Evolutionary conservation across 1,140 invertebrate species (phyloP).

Genomic region (Eumeta japonica): DNA sequence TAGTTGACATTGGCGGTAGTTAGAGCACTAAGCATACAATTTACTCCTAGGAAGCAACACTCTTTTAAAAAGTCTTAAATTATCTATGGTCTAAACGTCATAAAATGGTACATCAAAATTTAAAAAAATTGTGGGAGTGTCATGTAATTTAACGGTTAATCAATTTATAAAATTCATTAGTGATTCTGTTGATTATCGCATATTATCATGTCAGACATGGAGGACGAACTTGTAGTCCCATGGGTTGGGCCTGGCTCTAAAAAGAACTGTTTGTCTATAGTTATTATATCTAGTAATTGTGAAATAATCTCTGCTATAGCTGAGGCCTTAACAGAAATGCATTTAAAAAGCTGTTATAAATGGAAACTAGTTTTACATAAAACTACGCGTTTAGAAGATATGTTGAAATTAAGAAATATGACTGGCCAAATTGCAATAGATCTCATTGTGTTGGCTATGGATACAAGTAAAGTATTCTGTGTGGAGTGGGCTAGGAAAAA

Average conservation of each 20-base stretch:
- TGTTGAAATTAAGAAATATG: constrained; percentile 28
- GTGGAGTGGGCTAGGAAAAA: constrained; percentile 37
- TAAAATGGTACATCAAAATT: too few species aligned
- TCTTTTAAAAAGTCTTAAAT: too few species aligned
- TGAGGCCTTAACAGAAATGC: constrained; percentile 31
- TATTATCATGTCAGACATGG: too few species aligned
- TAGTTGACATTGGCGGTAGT: too few species aligned
- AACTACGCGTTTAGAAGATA: constrained; percentile 32
- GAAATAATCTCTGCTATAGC: constrained; percentile 38
- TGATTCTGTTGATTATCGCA: too few species aligned
- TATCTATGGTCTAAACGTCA: too few species aligned
- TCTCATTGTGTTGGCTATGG: constrained; percentile 39
- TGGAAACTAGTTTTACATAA: constrained; percentile 38
- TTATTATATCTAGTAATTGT: constrained; percentile 31
- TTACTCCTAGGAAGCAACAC: too few species aligned
- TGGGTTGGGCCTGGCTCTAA: constrained; percentile 35
- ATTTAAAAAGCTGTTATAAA: constrained; percentile 26
- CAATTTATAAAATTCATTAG: too few species aligned
- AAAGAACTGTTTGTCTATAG: constrained; percentile 32
- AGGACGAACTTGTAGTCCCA: constrained; percentile 27
- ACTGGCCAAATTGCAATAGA: constrained; percentile 42
- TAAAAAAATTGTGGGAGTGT: too few species aligned
- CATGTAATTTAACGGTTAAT: too few species aligned
- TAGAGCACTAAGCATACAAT: too few species aligned
- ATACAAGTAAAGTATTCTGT: constrained; percentile 39